These are phyloP conservation scores for Muscicapa comitata DNA, from an alignment of 2,797 vertebrate species.

Conservation along the genomic window DNA sequence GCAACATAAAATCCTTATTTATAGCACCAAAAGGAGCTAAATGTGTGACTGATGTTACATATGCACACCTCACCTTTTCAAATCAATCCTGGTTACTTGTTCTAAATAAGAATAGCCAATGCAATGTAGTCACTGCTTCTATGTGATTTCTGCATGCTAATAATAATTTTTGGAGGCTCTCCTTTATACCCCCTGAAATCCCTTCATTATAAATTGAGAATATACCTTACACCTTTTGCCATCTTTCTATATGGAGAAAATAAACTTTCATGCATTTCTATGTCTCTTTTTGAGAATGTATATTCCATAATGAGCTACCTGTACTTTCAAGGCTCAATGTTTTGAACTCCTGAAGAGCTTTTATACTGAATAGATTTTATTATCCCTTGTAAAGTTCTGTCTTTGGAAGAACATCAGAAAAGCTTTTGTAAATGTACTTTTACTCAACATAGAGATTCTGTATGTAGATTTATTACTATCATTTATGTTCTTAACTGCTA, in stretches of 20 bases:
- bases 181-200: neutral
- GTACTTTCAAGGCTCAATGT: neutral
- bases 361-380: neutral
- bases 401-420: neutral
- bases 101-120: neutral
- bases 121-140: neutral
- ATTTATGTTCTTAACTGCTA: neutral
- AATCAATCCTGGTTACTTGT: neutral
- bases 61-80: neutral
- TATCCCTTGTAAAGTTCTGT: neutral
- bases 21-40: neutral
- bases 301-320: neutral
- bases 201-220: neutral
- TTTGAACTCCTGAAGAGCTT: neutral
- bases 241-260: neutral
- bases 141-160: neutral
- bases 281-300: neutral
- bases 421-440: neutral
- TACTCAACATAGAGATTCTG: neutral
- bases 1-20: neutral
- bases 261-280: neutral
- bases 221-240: neutral
- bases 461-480: neutral
- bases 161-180: accelerated
- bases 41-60: accelerated